Base-by-base conservation (phyloP, 1,140 invertebrate species). In the Spodoptera frugiperda region DNA sequence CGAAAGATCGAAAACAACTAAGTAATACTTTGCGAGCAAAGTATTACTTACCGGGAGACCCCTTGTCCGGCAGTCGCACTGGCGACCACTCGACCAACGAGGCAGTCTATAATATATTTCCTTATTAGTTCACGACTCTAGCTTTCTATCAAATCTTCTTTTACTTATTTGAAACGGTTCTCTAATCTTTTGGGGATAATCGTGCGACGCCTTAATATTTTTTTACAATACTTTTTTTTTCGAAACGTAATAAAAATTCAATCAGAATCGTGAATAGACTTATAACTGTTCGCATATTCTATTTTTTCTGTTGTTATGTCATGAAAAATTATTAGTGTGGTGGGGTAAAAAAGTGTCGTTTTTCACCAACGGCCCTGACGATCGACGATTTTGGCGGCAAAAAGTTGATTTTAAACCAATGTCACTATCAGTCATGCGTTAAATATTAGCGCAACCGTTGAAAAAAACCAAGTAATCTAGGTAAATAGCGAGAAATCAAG, bases 401-500 rank as follows among this genome's bases (percentile, higher is more conserved):
- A 93, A 93, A 91, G 82, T 84, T 63, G 68, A 75, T 61, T 74
- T 46, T 33, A 54, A 72, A 77, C 84, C 91, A 93, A 93, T 93
- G 91, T 89, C 91, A 91, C 51, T 76, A 59, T 71, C 91, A 82
- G 70, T 86, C 87, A 91, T 88, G 90, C 91, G 91, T 92, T 86
- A 91, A 88, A 82, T 83, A 85, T 90, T 93, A 89, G 78, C 84
- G 86, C 89, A 93, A 91, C 84, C 81, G 71, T 73, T 63, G 74
- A 79, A 90, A 93, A 92, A 91, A 92, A 88, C 82, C 87, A 84
- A 86, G 83, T 91, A 92, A 92, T 92, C 87, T 89, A 74, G 85
- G 86, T 91, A 93, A 93, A 91, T 86, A 93, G 87, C 90, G 89
- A 88, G 89, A 92, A 92, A 92, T 91, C 91, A 86, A 80, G 71